These are phyloP conservation scores for Lacanobia oleracea DNA, from an alignment of 2,888 invertebrate genomes.

Conservation along the genomic window DNA sequence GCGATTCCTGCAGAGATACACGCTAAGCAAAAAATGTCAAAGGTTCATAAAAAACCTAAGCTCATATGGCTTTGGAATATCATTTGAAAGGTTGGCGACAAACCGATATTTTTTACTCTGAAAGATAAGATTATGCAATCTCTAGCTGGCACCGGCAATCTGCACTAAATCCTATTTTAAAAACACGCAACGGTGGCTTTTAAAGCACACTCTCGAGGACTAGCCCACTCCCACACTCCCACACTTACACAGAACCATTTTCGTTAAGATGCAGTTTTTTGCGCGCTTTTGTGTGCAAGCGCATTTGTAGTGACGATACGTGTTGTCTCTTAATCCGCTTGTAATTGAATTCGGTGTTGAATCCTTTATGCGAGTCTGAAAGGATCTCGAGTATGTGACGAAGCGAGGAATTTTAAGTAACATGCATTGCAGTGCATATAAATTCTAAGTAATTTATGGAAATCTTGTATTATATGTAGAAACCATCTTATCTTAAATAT, in stretches of 20 bases:
- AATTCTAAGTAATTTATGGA: neutral
- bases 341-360: conserved; percentile 77
- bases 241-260: conserved; percentile 83
- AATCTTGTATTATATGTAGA: neutral
- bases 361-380: conserved; percentile 63
- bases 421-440: conserved; percentile 12
- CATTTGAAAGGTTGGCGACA: conserved; percentile 81
- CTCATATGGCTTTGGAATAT: conserved; percentile 80
- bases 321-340: conserved; percentile 83
- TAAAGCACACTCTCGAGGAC: conserved; percentile 80
- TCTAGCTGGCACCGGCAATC: conserved; percentile 79
- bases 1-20: conserved; percentile 58
- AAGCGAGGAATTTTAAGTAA: conserved; percentile 23
- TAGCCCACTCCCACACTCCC: conserved; percentile 83
- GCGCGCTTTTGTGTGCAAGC: conserved; percentile 76
- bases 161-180: conserved; percentile 86
- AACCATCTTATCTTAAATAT: neutral
- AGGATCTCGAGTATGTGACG: conserved; percentile 51
- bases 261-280: conserved; percentile 80
- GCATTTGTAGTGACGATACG: conserved; percentile 75
- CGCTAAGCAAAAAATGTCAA: conserved; percentile 63
- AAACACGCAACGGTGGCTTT: conserved; percentile 88
- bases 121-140: conserved; percentile 85
- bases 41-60: conserved; percentile 67
- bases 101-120: conserved; percentile 76